Evolutionary conservation across 2,888 invertebrate species (phyloP).

Genomic region (Metopia argyrocephala): DNA sequence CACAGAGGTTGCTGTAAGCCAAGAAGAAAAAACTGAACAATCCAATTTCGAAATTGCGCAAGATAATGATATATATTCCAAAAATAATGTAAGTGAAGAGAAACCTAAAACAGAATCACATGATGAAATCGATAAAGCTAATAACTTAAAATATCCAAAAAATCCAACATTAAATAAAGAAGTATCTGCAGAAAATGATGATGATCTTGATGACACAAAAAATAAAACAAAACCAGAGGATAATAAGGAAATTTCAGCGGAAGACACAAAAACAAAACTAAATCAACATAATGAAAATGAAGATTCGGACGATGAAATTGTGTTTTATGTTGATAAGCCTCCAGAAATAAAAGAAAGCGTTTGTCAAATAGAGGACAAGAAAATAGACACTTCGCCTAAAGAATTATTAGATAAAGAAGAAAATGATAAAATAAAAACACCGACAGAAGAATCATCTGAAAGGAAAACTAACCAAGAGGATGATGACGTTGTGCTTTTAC

Average conservation of each 20-base stretch:
- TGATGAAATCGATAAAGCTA: not conserved
- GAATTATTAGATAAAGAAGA: constrained; percentile 15
- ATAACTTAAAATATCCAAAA: not conserved
- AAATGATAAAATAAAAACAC: not conserved
- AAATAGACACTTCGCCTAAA: not conserved
- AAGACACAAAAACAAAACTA: not conserved
- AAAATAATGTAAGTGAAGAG: constrained; percentile 1
- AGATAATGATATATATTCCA: constrained; percentile 32
- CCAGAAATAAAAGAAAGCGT: constrained; percentile 29
- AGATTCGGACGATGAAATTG: constrained; percentile 71
- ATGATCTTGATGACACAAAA: not conserved
- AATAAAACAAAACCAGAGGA: not conserved
- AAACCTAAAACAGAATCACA: not conserved
- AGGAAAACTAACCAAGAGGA: constrained; percentile 45
- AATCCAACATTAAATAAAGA: not conserved
- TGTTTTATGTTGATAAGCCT: constrained; percentile 70
- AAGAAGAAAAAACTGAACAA: constrained; percentile 38
- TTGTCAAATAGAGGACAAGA: constrained; percentile 30
- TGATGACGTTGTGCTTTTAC: constrained; percentile 70
- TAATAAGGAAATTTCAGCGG: not conserved
- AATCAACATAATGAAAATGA: constrained; percentile 40
- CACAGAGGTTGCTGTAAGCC: not conserved
- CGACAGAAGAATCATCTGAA: not conserved
- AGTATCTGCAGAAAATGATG: not conserved
- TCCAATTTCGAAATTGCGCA: constrained; percentile 22